These are phyloP conservation scores for Unio pictorum DNA, from an alignment of 2,888 invertebrate genomes.

Conservation along the genomic window DNA sequence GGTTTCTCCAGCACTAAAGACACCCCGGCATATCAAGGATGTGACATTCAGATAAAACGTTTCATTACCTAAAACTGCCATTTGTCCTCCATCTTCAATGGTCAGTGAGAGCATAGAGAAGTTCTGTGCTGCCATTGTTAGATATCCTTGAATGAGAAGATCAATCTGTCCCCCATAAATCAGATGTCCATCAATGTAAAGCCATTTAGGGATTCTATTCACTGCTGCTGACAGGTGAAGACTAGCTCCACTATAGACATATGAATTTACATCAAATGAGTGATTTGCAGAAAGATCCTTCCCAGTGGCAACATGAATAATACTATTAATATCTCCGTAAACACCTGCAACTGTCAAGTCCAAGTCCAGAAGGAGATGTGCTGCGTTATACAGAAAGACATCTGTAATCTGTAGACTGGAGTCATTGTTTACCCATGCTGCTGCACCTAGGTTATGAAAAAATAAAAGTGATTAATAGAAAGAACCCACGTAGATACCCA, in stretches of 20 bases:
- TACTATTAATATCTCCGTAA: no score
- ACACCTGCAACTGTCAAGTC: no score
- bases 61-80: slow-evolving; percentile 13
- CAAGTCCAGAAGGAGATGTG: slow-evolving; percentile 7
- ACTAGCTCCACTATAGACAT: slow-evolving; percentile 8
- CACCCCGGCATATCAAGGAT: slow-evolving; percentile 25
- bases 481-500: no score
- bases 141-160: slow-evolving; percentile 15
- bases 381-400: neutral
- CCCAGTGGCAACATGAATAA: no score
- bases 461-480: no score
- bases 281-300: no score
- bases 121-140: slow-evolving; percentile 21
- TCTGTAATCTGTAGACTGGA: slow-evolving; percentile 5
- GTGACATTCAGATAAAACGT: slow-evolving; percentile 17
- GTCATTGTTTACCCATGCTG: slow-evolving; percentile 22
- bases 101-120: slow-evolving; percentile 18
- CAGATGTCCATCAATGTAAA: slow-evolving; percentile 21
- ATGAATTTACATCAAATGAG: no score
- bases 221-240: slow-evolving; percentile 22
- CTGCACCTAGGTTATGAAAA: slow-evolving; percentile 15
- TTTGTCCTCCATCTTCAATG: slow-evolving; percentile 14
- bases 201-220: slow-evolving; percentile 16
- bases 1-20: slow-evolving; percentile 14
- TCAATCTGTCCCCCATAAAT: no score